Evolutionary conservation across 2,888 invertebrate genomes (phyloP).

Genomic region (Julus scanicus): DNA sequence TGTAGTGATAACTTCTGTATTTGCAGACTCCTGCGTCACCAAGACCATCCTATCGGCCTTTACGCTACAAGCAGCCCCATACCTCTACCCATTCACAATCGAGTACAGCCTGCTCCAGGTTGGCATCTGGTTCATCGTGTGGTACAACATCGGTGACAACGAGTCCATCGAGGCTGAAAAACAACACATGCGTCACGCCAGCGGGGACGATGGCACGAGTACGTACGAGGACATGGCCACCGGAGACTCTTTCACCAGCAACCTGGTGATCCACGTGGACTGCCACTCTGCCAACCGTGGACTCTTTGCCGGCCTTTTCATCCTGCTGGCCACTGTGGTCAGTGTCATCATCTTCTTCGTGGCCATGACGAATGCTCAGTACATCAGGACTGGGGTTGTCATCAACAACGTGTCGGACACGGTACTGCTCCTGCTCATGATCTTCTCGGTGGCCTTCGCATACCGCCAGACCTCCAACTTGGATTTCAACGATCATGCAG

Average conservation of each 20-base stretch:
- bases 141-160: constrained; percentile 76
- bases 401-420: constrained; percentile 68
- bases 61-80: constrained; percentile 74
- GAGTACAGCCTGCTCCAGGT: constrained; percentile 84
- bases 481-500: constrained; percentile 75
- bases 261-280: constrained; percentile 75
- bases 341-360: constrained; percentile 74
- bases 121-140: constrained; percentile 78
- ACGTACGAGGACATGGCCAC: constrained; percentile 59
- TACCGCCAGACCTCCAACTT: constrained; percentile 75
- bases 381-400: constrained; percentile 59
- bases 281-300: constrained; percentile 82
- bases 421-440: constrained; percentile 71
- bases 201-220: constrained; percentile 38
- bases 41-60: constrained; percentile 61
- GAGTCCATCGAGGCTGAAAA: constrained; percentile 58
- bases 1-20: neutral
- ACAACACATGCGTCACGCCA: constrained; percentile 62
- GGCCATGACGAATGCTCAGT: constrained; percentile 69
- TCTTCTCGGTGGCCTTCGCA: constrained; percentile 72
- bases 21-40: constrained; percentile 56
- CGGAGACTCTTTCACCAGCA: constrained; percentile 61
- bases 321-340: constrained; percentile 72
- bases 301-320: constrained; percentile 76
- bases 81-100: constrained; percentile 82